Base-by-base conservation (phyloP, 2,797 vertebrate species). In the Varecia variegata region DNA sequence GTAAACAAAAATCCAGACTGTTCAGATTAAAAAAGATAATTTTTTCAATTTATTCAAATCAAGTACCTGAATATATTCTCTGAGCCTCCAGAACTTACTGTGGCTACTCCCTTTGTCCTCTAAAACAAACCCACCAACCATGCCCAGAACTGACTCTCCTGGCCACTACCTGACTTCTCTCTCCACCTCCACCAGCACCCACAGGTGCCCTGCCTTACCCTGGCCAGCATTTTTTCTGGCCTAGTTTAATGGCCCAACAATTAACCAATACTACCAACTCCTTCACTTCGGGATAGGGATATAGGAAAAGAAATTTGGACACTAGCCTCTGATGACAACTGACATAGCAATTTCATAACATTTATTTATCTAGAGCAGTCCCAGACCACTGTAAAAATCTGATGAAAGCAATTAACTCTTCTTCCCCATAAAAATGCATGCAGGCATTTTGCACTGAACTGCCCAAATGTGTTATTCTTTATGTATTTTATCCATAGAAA, bases 21-120 rank as follows among this genome's bases (percentile, higher is more conserved):
- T 93, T 76, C 58, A 91, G 43, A 87, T 82, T 80, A 67, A 90
- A 90, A 70, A 92, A 70, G 67, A 60, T 9, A 77, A 27, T 81
- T 32, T 93, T 88, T 77, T 67, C 20, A 84, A 62, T 85, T 67
- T 92, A 73, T 92, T 58, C 50, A 96, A 82, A 58, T 90, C 50
- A 71, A 73, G 65, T 73, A 35, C 40, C 20, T 88, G 15, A 76
- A 77, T 77, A 77, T 45, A 83, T 76, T 70, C 50, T 74, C 58
- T 74, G 15, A 87, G 74, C 52, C 52, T 70, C 76, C 76, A 77
- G 35, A 83, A 74, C 50, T 93, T 86, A 81, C 23, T n/a, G 25
- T 35, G 47, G 27, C 67, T 90, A 81, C 27, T 25, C 21, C 0
- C 76, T 88, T 56, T 76, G 74, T 71, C 21, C 60, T 77, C 23